Evolutionary conservation across 2,113 vertebrate genomes (phyloP).

Genomic region (Malurus alboscapulatus): DNA sequence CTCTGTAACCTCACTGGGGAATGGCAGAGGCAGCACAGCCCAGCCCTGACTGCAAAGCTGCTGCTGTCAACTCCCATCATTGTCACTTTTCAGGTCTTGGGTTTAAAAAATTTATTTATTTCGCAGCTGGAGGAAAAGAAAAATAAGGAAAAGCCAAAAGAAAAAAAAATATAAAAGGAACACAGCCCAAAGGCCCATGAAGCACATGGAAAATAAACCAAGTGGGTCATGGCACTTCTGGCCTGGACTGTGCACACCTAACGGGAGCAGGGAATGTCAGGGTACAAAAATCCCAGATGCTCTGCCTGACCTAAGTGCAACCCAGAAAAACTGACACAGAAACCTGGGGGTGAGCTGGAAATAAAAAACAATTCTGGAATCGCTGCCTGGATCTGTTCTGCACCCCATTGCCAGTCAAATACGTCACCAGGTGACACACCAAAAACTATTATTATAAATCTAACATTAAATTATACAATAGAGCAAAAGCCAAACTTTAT

Average conservation of each 20-base stretch:
- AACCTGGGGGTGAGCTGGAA: neutral
- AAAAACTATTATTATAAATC: too few species aligned
- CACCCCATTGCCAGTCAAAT: neutral
- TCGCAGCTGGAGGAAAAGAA: neutral
- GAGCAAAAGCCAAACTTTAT: too few species aligned
- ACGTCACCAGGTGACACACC: too few species aligned
- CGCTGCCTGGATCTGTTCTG: neutral
- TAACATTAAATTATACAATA: too few species aligned
- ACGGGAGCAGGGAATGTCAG: neutral
- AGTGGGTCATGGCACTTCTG: neutral
- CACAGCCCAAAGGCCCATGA: neutral
- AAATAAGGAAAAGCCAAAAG: neutral
- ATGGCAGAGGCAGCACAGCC: neutral
- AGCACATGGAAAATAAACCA: neutral
- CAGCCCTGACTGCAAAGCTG: neutral
- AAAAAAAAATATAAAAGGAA: neutral
- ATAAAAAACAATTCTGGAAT: neutral
- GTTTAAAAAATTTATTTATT: neutral
- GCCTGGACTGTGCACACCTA: neutral
- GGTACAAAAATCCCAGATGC: neutral
- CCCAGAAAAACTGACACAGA: neutral
- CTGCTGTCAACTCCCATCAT: neutral
- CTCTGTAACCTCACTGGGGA: neutral
- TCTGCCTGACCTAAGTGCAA: fast-evolving
- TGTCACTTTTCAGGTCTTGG: neutral